Percentiles rank a stretch among this genome's conserved stretches.
These are phyloP conservation scores for Eulithis prunata DNA, from an alignment of 2,888 invertebrate species.

Conservation along the genomic window DNA sequence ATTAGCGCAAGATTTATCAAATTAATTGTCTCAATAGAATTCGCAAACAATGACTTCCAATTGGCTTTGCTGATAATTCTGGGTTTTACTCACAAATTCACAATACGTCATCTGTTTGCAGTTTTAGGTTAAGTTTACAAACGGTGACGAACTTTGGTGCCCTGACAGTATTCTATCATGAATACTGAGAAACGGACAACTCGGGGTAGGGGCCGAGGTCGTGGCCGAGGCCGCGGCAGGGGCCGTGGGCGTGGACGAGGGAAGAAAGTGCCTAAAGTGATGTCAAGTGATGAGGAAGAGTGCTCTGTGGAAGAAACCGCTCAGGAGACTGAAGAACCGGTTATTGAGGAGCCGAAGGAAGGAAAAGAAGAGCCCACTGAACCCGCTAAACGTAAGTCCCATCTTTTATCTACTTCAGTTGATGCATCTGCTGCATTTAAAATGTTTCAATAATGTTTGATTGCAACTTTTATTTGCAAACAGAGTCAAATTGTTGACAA, in stretches of 20 bases:
- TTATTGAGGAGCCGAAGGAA: constrained; percentile 71
- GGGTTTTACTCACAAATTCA: too few relatives aligned
- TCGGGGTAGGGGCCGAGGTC: constrained; percentile 90
- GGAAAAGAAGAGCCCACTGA: constrained; percentile 73
- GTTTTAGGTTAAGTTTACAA: constrained; percentile 37
- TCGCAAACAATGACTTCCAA: background rate
- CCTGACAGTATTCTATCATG: constrained; percentile 53
- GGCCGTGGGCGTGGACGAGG: constrained; percentile 89
- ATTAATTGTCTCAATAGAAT: background rate
- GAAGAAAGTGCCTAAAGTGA: constrained; percentile 89
- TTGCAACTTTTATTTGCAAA: too few relatives aligned
- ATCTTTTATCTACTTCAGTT: background rate
- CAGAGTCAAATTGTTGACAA: background rate
- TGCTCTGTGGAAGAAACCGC: constrained; percentile 77
- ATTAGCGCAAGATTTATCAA: background rate
- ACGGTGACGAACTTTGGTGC: constrained; percentile 7
- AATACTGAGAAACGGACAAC: constrained; percentile 85
- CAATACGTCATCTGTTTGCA: constrained; percentile 10
- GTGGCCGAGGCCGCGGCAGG: constrained; percentile 90
- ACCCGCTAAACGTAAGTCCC: constrained; percentile 79
- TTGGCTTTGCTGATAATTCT: too few relatives aligned
- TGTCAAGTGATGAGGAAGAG: constrained; percentile 86
- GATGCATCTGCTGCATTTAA: too few relatives aligned
- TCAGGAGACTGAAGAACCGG: constrained; percentile 81
- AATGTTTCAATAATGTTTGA: too few relatives aligned